phyloP scores from a whole-genome alignment of 2,113 vertebrate genomes.

The Rattus rattus region DNA sequence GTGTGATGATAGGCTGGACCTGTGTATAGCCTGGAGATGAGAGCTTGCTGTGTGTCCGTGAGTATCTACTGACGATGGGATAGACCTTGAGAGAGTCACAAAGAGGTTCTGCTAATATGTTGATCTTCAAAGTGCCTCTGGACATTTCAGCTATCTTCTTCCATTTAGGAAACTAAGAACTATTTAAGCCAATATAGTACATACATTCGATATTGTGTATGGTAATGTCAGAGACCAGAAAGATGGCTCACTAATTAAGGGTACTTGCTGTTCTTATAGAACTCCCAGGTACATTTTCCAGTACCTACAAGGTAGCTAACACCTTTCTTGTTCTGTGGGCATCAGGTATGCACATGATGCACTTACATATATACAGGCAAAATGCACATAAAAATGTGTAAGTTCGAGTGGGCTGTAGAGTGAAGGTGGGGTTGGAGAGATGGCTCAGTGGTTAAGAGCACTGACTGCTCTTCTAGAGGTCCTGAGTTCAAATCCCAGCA shows the following conservation, averaged over 20 bases:
- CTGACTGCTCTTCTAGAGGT: too few relatives aligned
- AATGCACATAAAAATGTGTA: neutral
- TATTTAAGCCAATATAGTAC: neutral
- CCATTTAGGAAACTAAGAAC: neutral
- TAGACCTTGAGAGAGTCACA: neutral
- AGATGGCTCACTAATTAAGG: neutral
- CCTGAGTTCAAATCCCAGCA: too few relatives aligned
- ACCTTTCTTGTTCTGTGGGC: neutral
- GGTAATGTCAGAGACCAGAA: neutral
- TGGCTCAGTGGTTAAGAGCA: too few relatives aligned
- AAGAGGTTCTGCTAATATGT: neutral
- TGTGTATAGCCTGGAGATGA: neutral
- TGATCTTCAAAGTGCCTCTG: neutral
- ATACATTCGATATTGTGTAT: neutral
- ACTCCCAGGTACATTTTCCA: neutral
- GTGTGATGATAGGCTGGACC: neutral
- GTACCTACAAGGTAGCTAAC: too few relatives aligned
- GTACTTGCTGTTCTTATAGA: neutral
- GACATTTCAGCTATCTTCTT: neutral
- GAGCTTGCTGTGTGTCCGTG: fast-evolving
- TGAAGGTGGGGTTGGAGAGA: neutral
- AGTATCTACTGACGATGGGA: too few relatives aligned
- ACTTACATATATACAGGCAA: neutral
- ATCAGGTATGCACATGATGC: neutral
- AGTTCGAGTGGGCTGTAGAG: neutral